These are phyloP conservation scores for Oxygymnocypris stewartii DNA, from an alignment of 2,113 vertebrate genomes.

Conservation along the genomic window DNA sequence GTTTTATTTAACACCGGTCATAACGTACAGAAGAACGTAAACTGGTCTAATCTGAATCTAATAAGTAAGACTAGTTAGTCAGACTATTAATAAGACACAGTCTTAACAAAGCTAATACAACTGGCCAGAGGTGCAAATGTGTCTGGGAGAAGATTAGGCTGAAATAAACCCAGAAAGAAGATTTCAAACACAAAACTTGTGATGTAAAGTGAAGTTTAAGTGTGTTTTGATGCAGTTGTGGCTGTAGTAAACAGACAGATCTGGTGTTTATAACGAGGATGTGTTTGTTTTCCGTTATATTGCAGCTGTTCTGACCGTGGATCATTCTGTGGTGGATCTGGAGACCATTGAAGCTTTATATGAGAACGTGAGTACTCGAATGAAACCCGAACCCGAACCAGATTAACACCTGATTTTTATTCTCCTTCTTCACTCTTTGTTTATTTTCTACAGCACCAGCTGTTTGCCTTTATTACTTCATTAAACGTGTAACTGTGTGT, in stretches of 20 bases:
- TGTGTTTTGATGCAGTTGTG: background rate
- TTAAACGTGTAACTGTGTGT: background rate
- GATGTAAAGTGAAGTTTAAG: background rate
- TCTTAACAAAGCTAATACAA: too few relatives aligned
- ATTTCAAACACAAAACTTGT: background rate
- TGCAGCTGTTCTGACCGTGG: conserved; percentile 93
- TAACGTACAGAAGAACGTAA: background rate
- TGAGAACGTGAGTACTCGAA: conserved; percentile 91
- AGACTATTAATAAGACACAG: background rate
- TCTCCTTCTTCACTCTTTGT: background rate
- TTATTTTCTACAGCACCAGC: conserved; percentile 9
- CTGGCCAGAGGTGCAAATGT: too few relatives aligned
- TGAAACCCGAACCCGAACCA: background rate
- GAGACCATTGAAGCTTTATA: conserved; percentile 95
- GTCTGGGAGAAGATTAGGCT: too few relatives aligned
- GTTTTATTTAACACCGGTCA: background rate
- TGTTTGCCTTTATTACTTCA: conserved; percentile 2
- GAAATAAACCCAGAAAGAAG: background rate
- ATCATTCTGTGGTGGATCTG: conserved; percentile 94
- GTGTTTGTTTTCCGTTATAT: background rate
- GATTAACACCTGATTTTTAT: background rate
- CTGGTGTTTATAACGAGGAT: background rate
- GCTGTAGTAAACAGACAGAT: background rate
- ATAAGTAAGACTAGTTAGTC: background rate
- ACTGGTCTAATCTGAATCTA: background rate